These are phyloP conservation scores for Noctua pronuba DNA, from an alignment of 2,888 invertebrate genomes.

Conservation along the genomic window DNA sequence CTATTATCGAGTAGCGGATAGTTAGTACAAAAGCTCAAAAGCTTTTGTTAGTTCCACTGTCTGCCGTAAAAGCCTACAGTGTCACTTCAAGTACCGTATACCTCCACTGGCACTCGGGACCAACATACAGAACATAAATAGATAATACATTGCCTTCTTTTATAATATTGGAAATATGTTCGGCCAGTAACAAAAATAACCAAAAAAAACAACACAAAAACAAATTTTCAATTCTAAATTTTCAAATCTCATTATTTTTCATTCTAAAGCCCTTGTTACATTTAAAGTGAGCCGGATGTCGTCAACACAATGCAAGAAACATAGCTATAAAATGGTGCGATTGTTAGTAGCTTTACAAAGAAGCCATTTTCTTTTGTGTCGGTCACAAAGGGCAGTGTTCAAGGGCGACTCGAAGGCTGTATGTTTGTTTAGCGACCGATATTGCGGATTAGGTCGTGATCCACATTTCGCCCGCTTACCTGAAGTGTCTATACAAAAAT, in stretches of 20 bases:
- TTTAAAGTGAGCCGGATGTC: constrained; percentile 67
- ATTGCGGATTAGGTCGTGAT: constrained; percentile 80
- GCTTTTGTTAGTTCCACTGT: constrained; percentile 48
- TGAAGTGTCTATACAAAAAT: constrained; percentile 42
- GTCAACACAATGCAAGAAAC: constrained; percentile 68
- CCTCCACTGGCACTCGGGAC: background rate
- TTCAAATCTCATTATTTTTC: constrained; percentile 31
- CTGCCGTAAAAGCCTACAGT: constrained; percentile 20
- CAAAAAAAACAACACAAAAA: constrained; percentile 8
- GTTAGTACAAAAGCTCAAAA: constrained; percentile 22
- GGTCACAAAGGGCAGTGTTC: constrained; percentile 80
- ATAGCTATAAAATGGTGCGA: constrained; percentile 65
- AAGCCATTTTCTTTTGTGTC: constrained; percentile 82
- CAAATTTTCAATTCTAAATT: constrained; percentile 22
- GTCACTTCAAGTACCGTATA: background rate
- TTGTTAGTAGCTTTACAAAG: constrained; percentile 77
- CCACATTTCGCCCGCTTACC: constrained; percentile 61
- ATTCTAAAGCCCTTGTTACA: constrained; percentile 63
- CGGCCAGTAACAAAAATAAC: background rate
- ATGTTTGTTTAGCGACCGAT: constrained; percentile 79
- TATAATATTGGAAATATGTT: background rate
- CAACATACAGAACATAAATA: background rate
- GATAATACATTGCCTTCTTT: background rate
- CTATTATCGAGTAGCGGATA: constrained; percentile 75
- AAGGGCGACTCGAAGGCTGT: constrained; percentile 79